Base-by-base conservation (phyloP, 2,113 vertebrate genomes). In the Oplegnathus fasciatus region DNA sequence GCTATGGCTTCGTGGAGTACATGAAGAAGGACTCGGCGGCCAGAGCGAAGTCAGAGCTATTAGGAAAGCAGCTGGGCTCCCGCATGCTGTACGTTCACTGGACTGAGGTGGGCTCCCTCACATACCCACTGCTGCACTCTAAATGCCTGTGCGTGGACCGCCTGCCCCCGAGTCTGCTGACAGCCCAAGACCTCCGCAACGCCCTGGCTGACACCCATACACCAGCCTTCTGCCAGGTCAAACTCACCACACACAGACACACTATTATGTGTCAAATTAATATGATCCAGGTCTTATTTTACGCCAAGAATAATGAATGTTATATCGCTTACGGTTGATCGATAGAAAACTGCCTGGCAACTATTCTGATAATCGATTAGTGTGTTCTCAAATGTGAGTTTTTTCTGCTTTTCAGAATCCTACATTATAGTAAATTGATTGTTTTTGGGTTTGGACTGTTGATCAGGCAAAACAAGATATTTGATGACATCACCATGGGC, bases 1-100 rank as follows among this genome's bases (percentile, higher is more conserved):
- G 98, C 32, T 99, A 99, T 0, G 98, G 98, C 55, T 99, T 99
- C 1, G 98, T 98, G 24, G 98, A 99, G 88, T 99, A 97, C 87
- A 99, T 99, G 98, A 99, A 99, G 87, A 99, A 98, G 90, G 98
- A 99, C 88, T 97, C 97, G 0, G 98, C 98, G 0, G 97, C 97
- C 75, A 88, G 98, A 0, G 98, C 98, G 52, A 99, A 98, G 88
- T 98, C 97, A 0, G 97, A 98, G 86, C 94, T 99, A 13, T 85
- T 98, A 64, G 98, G 97, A 5, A 97, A 96, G 88, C 97, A 97
- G 10, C 93, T 99, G 82, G 98, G 98, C 24, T 96, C 97, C 0
- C 95, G 97, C 60, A 97, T 96, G 65, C 96, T 99, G 28, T 99
- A 99, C 0, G 98, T 98, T 20, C 98, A 99, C 93, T 99, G 98